These are phyloP conservation scores for Dryomyza anilis DNA, from an alignment of 2,888 invertebrate species.

Conservation along the genomic window DNA sequence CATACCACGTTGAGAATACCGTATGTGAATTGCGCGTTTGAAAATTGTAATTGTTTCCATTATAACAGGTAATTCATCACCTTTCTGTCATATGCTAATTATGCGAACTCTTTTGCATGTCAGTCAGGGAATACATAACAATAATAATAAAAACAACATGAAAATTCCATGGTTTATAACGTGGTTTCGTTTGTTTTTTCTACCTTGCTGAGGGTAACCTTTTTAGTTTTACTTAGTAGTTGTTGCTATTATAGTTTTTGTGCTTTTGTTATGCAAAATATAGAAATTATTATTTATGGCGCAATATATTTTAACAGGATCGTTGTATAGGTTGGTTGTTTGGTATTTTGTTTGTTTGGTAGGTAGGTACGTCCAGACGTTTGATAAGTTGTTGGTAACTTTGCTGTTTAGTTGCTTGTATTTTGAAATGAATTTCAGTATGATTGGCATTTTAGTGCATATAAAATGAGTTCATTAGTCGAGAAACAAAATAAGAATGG, in stretches of 20 bases:
- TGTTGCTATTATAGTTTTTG: neutral
- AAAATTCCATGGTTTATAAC: neutral
- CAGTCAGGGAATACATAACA: too few relatives aligned
- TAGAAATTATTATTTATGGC: slow-evolving; percentile 12
- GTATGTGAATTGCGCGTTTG: slow-evolving; percentile 15
- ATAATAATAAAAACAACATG: too few relatives aligned
- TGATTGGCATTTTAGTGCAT: slow-evolving; percentile 7
- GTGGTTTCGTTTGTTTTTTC: neutral
- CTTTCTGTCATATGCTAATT: slow-evolving; percentile 31
- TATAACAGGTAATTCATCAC: slow-evolving; percentile 30
- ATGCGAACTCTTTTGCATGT: slow-evolving; percentile 21
- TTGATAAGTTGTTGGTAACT: neutral
- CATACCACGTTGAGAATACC: too few relatives aligned
- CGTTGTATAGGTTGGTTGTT: too few relatives aligned
- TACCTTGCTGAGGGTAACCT: neutral
- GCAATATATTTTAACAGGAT: slow-evolving; percentile 13
- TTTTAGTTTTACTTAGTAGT: neutral
- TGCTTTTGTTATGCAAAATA: slow-evolving; percentile 13
- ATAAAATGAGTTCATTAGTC: slow-evolving; percentile 6
- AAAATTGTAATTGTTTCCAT: slow-evolving; percentile 28
- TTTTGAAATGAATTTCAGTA: neutral
- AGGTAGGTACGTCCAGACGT: too few relatives aligned
- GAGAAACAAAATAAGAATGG: too few relatives aligned
- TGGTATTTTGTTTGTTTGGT: too few relatives aligned
- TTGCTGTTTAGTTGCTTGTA: neutral